phyloP scores from a whole-genome alignment of 1,140 invertebrate genomes.

The Elysia chlorotica region DNA sequence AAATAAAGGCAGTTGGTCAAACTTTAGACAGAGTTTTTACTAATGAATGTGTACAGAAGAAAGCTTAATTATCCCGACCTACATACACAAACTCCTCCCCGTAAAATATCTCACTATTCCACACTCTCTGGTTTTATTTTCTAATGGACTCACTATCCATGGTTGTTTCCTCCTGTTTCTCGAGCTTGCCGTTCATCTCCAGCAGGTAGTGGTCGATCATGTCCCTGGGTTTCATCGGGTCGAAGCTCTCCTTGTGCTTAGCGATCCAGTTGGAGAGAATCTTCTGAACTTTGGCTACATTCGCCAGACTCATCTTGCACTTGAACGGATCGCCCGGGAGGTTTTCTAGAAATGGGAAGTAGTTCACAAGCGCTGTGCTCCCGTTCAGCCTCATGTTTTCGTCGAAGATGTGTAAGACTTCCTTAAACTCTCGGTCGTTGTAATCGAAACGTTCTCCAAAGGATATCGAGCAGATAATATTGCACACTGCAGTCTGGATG shows the following conservation, averaged over 20 bases:
- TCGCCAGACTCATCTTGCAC: constrained; percentile 24
- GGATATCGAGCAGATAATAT: constrained; percentile 86
- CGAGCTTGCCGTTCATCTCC: constrained; percentile 24
- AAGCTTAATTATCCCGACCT: no score
- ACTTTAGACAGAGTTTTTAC: no score
- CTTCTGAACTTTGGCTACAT: constrained; percentile 28
- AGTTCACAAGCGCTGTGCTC: constrained; percentile 33
- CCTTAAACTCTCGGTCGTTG: constrained; percentile 55
- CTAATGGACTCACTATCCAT: constrained; percentile 27
- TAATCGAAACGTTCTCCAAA: constrained; percentile 72
- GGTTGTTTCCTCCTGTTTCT: constrained; percentile 17
- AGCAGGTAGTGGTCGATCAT: constrained; percentile 45
- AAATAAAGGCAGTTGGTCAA: no score
- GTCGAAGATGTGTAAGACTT: constrained; percentile 29
- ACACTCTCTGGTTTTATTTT: no score
- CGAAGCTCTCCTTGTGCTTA: constrained; percentile 31
- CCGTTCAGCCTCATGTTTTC: constrained; percentile 32
- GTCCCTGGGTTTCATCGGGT: constrained; percentile 36
- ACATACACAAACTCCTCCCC: no score
- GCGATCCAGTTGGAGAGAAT: constrained; percentile 29
- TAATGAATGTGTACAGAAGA: no score
- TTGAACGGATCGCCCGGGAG: constrained; percentile 38
- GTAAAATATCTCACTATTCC: no score
- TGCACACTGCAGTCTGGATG: constrained; percentile 57
- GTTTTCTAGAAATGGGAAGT: constrained; percentile 31